Evolutionary conservation across 2,113 vertebrate genomes (phyloP), one percentile per base, ranked within the genome.

Genomic region (Noctilio leporinus): DNA sequence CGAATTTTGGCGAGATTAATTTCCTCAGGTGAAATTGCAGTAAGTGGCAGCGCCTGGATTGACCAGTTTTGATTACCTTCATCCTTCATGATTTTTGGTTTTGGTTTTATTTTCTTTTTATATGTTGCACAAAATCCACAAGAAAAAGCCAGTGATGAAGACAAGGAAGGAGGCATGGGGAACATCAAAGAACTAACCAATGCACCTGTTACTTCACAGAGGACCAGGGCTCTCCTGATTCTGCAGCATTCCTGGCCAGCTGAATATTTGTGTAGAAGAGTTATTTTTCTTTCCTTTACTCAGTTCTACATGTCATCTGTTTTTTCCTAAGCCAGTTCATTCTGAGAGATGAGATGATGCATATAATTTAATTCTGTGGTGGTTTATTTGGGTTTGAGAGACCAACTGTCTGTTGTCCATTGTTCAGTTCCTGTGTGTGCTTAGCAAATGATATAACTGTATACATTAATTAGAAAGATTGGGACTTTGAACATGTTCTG

Each of bases 1-100:
- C n/a, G 17, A 67, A 62, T 91, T 92, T 93, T 76, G 24, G n/a
- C 84, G 51, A 85, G 88, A 24, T 62, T 69, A 11, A 22, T 69
- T 62, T 88, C 14, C 8, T 85, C 28, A 64, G 22, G 40, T 84
- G 33, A 91, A 76, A 83, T 22, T 38, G 1, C 45, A 30, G 47
- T 40, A 65, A 35, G 19, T 84, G 72, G 2, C 55, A 26, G 45
- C 73, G 3, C 26, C 53, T 75, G 15, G 38, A 38, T 33, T 91
- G 43, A 80, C 0, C 19, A 65, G 10, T 2, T 17, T 77, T 86
- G 10, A 65, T 81, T 57, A 28, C 26, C 47, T 69, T 20, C 49
- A 59, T 62, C 55, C 5, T 24, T 10, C 9, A 9, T 30, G 9
- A 5, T 62, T 73, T 45, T 77, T 55, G 1, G 30, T 43, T 64